Conservation (phyloP, 92 coral and sea anemone species). For the Heteractis magnifica region DNA sequence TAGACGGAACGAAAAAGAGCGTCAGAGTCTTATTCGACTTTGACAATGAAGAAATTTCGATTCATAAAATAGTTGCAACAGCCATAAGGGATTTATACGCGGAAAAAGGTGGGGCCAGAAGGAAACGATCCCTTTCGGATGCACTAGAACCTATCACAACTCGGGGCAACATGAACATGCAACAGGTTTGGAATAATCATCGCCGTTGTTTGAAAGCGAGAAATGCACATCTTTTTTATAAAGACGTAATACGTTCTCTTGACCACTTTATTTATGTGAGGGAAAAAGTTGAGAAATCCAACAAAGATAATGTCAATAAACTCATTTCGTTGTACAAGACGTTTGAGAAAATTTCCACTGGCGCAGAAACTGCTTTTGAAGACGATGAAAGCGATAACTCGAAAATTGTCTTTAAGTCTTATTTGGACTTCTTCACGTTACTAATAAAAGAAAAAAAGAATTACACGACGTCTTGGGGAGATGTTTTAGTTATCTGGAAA, state of each 20-base stretch:
- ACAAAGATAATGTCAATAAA: neutral
- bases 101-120: neutral
- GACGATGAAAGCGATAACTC: neutral
- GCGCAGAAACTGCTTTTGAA: neutral
- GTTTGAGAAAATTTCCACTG: neutral
- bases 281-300: slow-evolving; percentile 2
- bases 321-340: slow-evolving; percentile 1
- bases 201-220: slow-evolving; percentile 13
- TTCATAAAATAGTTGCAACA: neutral
- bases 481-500: slow-evolving; percentile 53
- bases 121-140: slow-evolving; percentile 17
- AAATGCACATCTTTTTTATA: slow-evolving; percentile 23
- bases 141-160: neutral
- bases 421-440: neutral
- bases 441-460: slow-evolving; percentile 12
- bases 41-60: neutral
- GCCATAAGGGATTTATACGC: neutral
- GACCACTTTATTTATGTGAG: neutral
- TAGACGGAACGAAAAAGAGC: slow-evolving; percentile 1
- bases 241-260: slow-evolving; percentile 19
- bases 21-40: slow-evolving; percentile 6
- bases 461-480: slow-evolving; percentile 43
- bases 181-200: neutral
- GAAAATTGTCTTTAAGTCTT: slow-evolving; percentile 14
- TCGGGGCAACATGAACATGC: neutral